phyloP scores from a whole-genome alignment of 2,888 invertebrate genomes.

The Glaucopsyche alexis region DNA sequence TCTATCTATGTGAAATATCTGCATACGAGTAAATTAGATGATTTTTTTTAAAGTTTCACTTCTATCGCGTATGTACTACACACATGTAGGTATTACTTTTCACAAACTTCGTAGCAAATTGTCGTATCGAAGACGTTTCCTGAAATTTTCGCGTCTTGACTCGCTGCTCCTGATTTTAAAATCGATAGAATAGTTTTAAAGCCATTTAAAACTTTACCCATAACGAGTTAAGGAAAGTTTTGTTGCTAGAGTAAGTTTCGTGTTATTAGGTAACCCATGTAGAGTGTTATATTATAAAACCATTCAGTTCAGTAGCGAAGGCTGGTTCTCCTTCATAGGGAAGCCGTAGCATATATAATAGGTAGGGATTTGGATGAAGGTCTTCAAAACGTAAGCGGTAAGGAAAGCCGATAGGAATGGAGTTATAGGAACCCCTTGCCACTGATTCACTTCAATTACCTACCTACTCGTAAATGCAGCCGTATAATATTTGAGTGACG shows the following conservation, averaged over 20 bases:
- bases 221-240: constrained; percentile 1
- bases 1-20: too few relatives aligned
- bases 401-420: too few relatives aligned
- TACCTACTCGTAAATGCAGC: too few relatives aligned
- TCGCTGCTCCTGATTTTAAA: constrained; percentile 19
- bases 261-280: background rate
- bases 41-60: background rate
- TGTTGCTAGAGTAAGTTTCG: background rate
- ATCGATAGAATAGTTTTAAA: constrained; percentile 29
- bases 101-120: background rate
- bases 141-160: background rate
- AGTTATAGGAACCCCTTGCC: too few relatives aligned
- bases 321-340: too few relatives aligned
- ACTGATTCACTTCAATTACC: background rate
- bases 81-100: background rate
- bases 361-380: too few relatives aligned
- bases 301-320: too few relatives aligned
- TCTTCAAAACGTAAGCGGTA: too few relatives aligned
- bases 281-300: background rate
- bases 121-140: background rate
- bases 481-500: too few relatives aligned
- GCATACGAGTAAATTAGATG: too few relatives aligned
- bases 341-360: too few relatives aligned
- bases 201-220: constrained; percentile 25
- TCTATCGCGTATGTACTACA: background rate